Evolutionary conservation across 2,113 vertebrate genomes (phyloP), one percentile per base, ranked within the genome.

Genomic region (Syngnathoides biaculeatus): DNA sequence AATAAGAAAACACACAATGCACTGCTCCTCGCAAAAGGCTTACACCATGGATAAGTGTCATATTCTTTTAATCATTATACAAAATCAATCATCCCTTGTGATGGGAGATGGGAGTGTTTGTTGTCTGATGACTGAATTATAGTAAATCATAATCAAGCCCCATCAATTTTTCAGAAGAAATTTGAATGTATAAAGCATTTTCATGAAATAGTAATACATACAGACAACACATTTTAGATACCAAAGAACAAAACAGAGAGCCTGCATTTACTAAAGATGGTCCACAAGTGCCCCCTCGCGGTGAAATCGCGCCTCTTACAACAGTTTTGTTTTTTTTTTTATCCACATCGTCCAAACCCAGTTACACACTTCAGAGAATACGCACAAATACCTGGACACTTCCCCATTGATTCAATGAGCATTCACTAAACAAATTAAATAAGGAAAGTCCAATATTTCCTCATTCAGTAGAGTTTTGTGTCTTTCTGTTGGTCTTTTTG

Each of bases 231-330:
- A 9, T 53, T 53, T 53, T 26, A 55, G 5, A 24, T 26, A 26
- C 22, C 52, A 55, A 43, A 43, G 42, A 43, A 43, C 52, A 55
- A 22, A 55, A n/a, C 17, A 39, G 19, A 19, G 20, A 38, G n/a
- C 1, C 12, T 39, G 2, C 30, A n/a, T 39, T 20, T 24, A 53
- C 22, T 24, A 58, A 17, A 63, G 4, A 11, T 19, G 19, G 87
- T 80, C 48, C 87, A 88, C 90, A 70, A 86, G 81, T 78, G 78
- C 65, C 88, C 85, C 89, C 91, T 90, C 71, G 87, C 89, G 91
- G 88, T 76, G 76, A 65, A 30, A 77, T 60, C 43, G n/a, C 15
- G n/a, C 24, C 57, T 30, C 4, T 42, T 26, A 10, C n/a, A 39
- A 39, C 26, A n/a, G n/a, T n/a, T n/a, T n/a, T n/a, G n/a, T n/a